These are phyloP conservation scores for Synergus laeviventris DNA, from an alignment of 2,888 invertebrate species.

Conservation along the genomic window DNA sequence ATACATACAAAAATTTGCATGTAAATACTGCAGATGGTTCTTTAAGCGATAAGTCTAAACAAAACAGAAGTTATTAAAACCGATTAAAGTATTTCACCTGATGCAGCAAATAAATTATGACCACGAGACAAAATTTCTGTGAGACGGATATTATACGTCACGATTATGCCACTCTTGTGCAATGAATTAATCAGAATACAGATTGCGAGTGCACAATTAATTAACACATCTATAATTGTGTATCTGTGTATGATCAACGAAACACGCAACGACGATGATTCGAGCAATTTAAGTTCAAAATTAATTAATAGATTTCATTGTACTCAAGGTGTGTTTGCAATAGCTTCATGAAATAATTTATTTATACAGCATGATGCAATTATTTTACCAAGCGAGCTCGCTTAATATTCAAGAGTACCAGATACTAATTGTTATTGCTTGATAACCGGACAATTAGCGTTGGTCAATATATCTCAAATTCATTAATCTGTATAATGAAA, in stretches of 20 bases:
- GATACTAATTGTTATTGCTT: slow-evolving; percentile 52
- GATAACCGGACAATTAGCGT: slow-evolving; percentile 47
- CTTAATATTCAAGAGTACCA: slow-evolving; percentile 52
- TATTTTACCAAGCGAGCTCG: slow-evolving; percentile 44
- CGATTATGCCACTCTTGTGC: neutral
- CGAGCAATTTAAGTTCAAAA: neutral
- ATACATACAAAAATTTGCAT: too few relatives aligned
- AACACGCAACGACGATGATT: neutral
- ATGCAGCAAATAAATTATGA: slow-evolving; percentile 20
- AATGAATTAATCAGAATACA: slow-evolving; percentile 14
- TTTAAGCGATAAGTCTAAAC: neutral
- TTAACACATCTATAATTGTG: neutral
- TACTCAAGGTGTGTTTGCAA: slow-evolving; percentile 3
- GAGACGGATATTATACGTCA: slow-evolving; percentile 6
- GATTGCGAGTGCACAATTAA: slow-evolving; percentile 27
- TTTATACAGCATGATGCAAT: slow-evolving; percentile 51
- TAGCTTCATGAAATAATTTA: slow-evolving; percentile 11
- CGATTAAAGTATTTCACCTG: neutral
- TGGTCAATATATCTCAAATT: slow-evolving; percentile 44
- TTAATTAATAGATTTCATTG: slow-evolving; percentile 28
- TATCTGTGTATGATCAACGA: neutral
- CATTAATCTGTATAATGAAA: slow-evolving; percentile 35
- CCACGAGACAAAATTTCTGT: slow-evolving; percentile 16
- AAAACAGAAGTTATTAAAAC: slow-evolving; percentile 2
- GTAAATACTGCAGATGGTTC: too few relatives aligned